These are phyloP conservation scores for Microdon myrmicae DNA, from an alignment of 2,888 invertebrate species.

Conservation along the genomic window DNA sequence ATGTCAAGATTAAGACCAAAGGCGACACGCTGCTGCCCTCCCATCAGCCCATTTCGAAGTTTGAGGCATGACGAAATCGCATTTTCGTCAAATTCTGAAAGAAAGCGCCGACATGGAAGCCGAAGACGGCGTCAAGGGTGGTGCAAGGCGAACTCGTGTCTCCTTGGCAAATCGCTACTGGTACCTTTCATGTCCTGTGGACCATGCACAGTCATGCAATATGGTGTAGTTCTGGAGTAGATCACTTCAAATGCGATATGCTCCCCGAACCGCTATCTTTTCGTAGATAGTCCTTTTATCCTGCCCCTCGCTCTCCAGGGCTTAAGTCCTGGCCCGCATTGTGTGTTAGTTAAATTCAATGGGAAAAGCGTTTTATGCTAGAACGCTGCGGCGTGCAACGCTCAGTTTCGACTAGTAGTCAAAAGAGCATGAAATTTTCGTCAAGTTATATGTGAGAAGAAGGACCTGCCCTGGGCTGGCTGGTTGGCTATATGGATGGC, in stretches of 20 bases:
- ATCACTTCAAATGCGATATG: slow-evolving; percentile 25
- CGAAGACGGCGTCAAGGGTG: slow-evolving; percentile 8
- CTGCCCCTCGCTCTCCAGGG: neutral
- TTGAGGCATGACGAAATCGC: slow-evolving; percentile 37
- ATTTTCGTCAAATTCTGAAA: slow-evolving; percentile 41
- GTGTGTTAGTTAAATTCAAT: slow-evolving; percentile 49
- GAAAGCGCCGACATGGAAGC: slow-evolving; percentile 24
- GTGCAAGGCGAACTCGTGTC: slow-evolving; percentile 14
- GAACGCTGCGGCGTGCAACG: slow-evolving; percentile 44
- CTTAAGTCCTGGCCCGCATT: slow-evolving; percentile 19
- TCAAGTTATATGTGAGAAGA: slow-evolving; percentile 38
- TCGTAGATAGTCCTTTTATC: too few relatives aligned
- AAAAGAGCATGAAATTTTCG: slow-evolving; percentile 52
- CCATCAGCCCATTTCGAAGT: slow-evolving; percentile 14
- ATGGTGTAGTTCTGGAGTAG: slow-evolving; percentile 16
- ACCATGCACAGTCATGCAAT: slow-evolving; percentile 31
- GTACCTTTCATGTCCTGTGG: slow-evolving; percentile 48
- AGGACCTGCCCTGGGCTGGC: neutral
- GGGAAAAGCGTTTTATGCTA: slow-evolving; percentile 41
- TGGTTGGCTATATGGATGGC: too few relatives aligned
- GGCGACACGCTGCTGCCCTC: slow-evolving; percentile 24
- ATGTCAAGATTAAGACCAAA: slow-evolving; percentile 52
- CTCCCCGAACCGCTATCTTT: neutral
- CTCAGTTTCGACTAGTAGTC: slow-evolving; percentile 43
- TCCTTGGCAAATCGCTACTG: slow-evolving; percentile 36